Conservation (phyloP, 2,113 vertebrate species). For the Pomatostomus ruficeps region DNA sequence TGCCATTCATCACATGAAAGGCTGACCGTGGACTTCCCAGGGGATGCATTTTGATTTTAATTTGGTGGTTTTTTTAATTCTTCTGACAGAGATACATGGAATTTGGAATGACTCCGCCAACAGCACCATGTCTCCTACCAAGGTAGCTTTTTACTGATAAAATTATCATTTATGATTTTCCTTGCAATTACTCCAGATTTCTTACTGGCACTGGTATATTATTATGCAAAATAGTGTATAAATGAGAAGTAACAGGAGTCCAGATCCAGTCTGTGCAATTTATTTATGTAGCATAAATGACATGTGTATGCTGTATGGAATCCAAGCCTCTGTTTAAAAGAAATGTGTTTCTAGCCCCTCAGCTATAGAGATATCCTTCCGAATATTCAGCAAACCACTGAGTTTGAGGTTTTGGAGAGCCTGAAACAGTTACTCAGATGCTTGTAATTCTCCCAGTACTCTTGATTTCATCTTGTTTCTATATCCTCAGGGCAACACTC, state of each 20-base stretch:
- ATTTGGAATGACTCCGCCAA: conserved; percentile 78
- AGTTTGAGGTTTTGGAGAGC: not conserved
- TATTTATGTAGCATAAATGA: not conserved
- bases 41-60: not conserved
- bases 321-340: not conserved
- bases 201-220: not conserved
- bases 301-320: not conserved
- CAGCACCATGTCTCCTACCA: conserved; percentile 77
- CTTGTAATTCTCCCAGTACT: not conserved
- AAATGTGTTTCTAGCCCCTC: not conserved
- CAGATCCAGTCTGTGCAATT: not conserved
- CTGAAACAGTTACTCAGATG: conserved; percentile 7
- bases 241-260: not conserved
- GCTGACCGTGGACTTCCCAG: not conserved
- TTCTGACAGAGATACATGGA: conserved; percentile 84
- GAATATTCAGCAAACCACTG: not conserved
- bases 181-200: not conserved
- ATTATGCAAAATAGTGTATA: not conserved
- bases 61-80: not conserved
- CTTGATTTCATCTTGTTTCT: conserved; percentile 9
- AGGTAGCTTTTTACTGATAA: conserved; percentile 73
- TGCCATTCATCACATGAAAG: not conserved
- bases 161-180: not conserved
- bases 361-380: not conserved
- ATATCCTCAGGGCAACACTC: not conserved